Base-by-base conservation (phyloP, 2,797 vertebrate genomes). In the Kryptopterus vitreolus region DNA sequence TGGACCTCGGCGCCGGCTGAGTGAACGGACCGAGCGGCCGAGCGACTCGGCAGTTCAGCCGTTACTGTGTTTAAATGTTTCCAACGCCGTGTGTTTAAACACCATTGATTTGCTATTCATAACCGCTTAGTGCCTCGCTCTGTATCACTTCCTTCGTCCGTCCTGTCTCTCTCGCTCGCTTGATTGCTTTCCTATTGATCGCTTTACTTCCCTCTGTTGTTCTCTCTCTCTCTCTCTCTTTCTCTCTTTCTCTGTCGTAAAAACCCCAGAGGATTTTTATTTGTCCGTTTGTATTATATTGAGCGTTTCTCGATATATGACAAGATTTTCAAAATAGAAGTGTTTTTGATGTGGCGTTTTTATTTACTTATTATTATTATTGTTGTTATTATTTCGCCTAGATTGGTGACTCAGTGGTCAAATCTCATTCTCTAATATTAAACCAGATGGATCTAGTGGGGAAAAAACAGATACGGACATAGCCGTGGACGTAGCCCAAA, bases 51-150 rank as follows among this genome's bases (percentile, higher is more conserved):
- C 70, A 63, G 3, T 13, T 7, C 26, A 26, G 57, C 50, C 18
- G n/a, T 43, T 61, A 78, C 20, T 9, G 57, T 75, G 78, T 61
- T 76, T 76, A 76, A 63, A 76, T 52, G 46, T 22, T 52, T 35
- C 38, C 38, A 43, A 43, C 38, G 38, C 6, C 38, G 8, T 11
- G 33, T 57, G 73, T 82, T 83, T 79, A 79, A 82, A 81, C 72
- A 76, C 33, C 76, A 84, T 87, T 79, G 82, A 84, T 85, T 81
- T 77, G 38, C 50, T 78, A 69, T 78, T 80, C 82, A 75, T 78
- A 82, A 74, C 50, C 62, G 76, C 68, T 81, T 72, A 81, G 26
- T 57, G 26, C 59, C 12, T 33, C 29, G 38, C 31, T 50, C 63
- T 57, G 6, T 72, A 74, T 82, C 69, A n/a, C 61, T 74, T 29